phyloP scores from a whole-genome alignment of 2,797 vertebrate species.

The Neosilurus mollespiculum region DNA sequence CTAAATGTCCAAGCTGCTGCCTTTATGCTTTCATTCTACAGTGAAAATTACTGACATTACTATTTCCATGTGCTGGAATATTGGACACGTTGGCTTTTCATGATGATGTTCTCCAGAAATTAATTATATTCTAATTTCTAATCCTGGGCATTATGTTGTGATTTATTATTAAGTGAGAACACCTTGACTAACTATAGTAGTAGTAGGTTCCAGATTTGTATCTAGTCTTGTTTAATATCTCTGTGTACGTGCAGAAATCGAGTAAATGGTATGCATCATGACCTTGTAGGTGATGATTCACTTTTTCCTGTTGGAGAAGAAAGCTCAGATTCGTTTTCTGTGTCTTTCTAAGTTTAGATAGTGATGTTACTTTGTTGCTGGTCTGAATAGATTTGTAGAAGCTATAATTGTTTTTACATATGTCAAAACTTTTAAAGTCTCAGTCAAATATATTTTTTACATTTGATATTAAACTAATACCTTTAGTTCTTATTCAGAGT shows the following conservation, averaged over 20 bases:
- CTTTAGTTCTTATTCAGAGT: too few species aligned
- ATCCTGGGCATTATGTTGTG: background rate
- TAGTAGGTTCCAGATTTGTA: background rate
- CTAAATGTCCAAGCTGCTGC: background rate
- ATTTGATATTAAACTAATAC: background rate
- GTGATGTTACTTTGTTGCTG: background rate
- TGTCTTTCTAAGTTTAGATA: background rate
- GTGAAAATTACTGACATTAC: background rate
- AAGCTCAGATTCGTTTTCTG: background rate
- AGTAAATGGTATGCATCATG: background rate
- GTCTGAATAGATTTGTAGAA: background rate
- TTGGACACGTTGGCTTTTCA: too few species aligned
- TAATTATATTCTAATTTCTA: background rate
- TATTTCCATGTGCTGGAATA: background rate
- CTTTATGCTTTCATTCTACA: background rate
- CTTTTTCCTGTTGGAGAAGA: conserved; percentile 6
- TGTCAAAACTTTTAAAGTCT: background rate
- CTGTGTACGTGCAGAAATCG: background rate
- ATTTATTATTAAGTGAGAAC: background rate
- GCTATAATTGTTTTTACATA: background rate
- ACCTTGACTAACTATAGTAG: background rate
- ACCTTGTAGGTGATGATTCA: background rate
- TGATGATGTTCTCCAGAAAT: background rate
- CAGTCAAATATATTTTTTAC: background rate
- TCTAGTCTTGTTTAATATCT: background rate